phyloP scores from a whole-genome alignment of 2,113 vertebrate species.

The Nothobranchius kuhntae region DNA sequence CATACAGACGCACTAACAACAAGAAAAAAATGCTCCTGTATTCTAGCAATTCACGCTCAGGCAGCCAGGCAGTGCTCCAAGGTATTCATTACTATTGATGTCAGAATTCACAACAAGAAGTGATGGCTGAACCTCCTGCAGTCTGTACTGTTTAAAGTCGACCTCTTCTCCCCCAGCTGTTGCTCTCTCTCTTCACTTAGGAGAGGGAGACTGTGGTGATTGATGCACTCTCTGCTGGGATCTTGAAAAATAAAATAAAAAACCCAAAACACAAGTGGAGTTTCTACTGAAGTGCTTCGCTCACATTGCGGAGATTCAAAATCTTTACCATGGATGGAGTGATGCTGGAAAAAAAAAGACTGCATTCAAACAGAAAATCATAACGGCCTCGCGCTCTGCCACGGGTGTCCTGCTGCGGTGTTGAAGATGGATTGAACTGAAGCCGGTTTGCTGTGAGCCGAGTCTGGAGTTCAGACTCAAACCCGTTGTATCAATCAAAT shows the following conservation, averaged over 20 bases:
- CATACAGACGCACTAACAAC: conserved; percentile 44
- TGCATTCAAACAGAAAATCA: conserved; percentile 48
- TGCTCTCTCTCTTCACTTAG: conserved; percentile 63
- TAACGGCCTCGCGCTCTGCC: conserved; percentile 21
- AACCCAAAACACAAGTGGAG: conserved; percentile 49
- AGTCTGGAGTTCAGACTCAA: conserved; percentile 26
- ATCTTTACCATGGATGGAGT: conserved; percentile 24
- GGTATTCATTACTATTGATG: conserved; percentile 76
- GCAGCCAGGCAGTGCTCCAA: conserved; percentile 69
- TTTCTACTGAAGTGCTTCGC: conserved; percentile 54
- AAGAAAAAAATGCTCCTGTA: conserved; percentile 54
- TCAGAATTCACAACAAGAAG: conserved; percentile 74
- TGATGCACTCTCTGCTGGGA: conserved; percentile 70
- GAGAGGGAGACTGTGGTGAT: conserved; percentile 62
- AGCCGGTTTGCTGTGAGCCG: conserved; percentile 31
- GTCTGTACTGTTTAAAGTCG: conserved; percentile 72
- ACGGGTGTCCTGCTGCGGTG: conserved; percentile 23
- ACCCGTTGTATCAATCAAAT: conserved; percentile 37
- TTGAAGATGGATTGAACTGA: conserved; percentile 44
- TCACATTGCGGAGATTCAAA: conserved; percentile 44
- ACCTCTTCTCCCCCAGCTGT: conserved; percentile 67
- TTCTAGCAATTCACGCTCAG: conserved; percentile 56
- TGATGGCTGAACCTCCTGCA: conserved; percentile 74
- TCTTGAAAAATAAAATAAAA: conserved; percentile 42
- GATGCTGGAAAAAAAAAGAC: conserved; percentile 31